These are phyloP conservation scores for Dinomys branickii DNA, from an alignment of 2,113 vertebrate genomes.

Conservation along the genomic window DNA sequence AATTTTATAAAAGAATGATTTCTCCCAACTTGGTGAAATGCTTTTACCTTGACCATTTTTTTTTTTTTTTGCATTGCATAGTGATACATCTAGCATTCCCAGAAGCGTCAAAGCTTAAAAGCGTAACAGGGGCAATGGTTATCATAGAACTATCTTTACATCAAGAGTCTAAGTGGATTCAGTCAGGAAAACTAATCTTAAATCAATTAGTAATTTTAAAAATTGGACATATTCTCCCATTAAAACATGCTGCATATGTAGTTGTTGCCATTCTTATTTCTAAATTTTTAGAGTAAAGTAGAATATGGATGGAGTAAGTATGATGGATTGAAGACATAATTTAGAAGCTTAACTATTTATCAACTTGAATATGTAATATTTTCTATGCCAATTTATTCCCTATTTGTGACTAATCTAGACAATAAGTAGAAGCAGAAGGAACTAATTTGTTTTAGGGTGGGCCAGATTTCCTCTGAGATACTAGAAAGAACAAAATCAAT, in stretches of 20 bases:
- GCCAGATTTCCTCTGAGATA: background rate
- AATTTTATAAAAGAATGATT: background rate
- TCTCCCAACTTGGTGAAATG: constrained; percentile 45
- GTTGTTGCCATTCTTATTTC: background rate
- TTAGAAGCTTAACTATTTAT: background rate
- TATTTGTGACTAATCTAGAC: background rate
- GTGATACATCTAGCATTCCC: background rate
- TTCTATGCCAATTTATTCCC: background rate
- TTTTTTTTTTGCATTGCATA: constrained; percentile 11
- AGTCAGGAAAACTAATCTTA: background rate
- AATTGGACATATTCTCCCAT: background rate
- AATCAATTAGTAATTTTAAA: constrained; percentile 33
- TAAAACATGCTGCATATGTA: background rate
- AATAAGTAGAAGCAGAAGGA: background rate
- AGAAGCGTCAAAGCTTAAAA: background rate
- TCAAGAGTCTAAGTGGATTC: background rate
- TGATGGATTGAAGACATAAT: background rate
- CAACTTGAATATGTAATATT: background rate
- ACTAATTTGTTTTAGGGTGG: background rate
- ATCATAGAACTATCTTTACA: constrained; percentile 16
- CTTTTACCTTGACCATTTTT: constrained; percentile 51
- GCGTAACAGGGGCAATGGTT: constrained; percentile 24
- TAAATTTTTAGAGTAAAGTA: background rate
- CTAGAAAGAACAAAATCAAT: background rate
- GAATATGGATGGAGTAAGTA: background rate